Evolutionary conservation across 2,888 invertebrate species (phyloP).

Genomic region (Seira sanloemensis): DNA sequence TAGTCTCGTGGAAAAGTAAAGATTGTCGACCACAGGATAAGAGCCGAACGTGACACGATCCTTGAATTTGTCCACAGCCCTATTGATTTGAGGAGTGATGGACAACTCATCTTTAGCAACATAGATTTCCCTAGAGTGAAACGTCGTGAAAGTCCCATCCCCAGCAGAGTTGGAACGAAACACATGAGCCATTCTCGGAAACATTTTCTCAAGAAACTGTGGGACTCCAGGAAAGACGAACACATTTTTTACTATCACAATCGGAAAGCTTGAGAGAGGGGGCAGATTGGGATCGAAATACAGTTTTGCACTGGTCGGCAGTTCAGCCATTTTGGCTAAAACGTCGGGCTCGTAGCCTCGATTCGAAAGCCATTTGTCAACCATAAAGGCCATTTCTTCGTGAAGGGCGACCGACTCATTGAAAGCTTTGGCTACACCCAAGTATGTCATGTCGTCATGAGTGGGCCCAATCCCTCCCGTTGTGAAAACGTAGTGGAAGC

Average conservation of each 20-base stretch:
- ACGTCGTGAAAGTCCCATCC: conserved; percentile 65
- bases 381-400: conserved; percentile 76
- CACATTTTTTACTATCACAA: conserved; percentile 80
- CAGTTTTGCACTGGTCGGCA: conserved; percentile 76
- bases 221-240: conserved; percentile 85
- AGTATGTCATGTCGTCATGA: conserved; percentile 86
- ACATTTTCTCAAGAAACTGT: conserved; percentile 76
- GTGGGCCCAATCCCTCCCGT: conserved; percentile 88
- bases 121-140: conserved; percentile 74
- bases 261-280: conserved; percentile 76
- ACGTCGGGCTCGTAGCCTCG: conserved; percentile 73
- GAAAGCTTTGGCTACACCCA: conserved; percentile 81
- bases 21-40: conserved; percentile 78
- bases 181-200: conserved; percentile 63
- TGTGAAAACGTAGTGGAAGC: conserved; percentile 83
- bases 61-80: conserved; percentile 77
- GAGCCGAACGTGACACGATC: conserved; percentile 79
- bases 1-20: conserved; percentile 78
- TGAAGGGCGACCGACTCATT: conserved; percentile 77
- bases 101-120: conserved; percentile 74
- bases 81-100: conserved; percentile 76
- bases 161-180: conserved; percentile 1
- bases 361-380: conserved; percentile 74
- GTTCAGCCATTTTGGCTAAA: conserved; percentile 75
- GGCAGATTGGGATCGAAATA: conserved; percentile 77